These are phyloP conservation scores for Meandrusa payeni DNA, from an alignment of 2,888 invertebrate species.

Conservation along the genomic window DNA sequence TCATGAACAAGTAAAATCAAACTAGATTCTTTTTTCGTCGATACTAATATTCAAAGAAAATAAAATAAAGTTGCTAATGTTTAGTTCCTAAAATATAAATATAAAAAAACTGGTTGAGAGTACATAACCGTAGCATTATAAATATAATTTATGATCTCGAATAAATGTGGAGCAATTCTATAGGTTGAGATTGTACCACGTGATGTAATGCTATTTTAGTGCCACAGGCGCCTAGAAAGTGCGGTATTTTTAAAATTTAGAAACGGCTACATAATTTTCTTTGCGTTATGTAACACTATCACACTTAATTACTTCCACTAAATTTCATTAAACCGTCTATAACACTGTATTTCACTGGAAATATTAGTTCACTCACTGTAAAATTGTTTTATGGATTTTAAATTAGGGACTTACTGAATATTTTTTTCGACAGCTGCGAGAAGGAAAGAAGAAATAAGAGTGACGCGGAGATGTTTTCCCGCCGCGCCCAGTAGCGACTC, in stretches of 20 bases:
- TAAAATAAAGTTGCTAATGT: constrained; percentile 20
- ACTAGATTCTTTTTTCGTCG: constrained; percentile 33
- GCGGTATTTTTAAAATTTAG: constrained; percentile 80
- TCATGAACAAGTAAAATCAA: constrained; percentile 36
- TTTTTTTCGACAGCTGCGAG: constrained; percentile 77
- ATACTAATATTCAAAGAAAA: constrained; percentile 8
- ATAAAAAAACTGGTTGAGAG: constrained; percentile 23
- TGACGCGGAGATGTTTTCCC: constrained; percentile 81
- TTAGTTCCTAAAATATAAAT: constrained; percentile 11
- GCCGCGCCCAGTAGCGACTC: constrained; percentile 79
- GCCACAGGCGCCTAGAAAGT: constrained; percentile 74
- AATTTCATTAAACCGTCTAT: constrained; percentile 45
- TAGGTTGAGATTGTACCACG: constrained; percentile 75
- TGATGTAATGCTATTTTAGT: constrained; percentile 76
- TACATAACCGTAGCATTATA: constrained; percentile 10
- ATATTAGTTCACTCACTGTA: constrained; percentile 56
- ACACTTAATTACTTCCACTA: constrained; percentile 63
- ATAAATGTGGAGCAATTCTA: constrained; percentile 76
- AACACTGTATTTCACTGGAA: constrained; percentile 61
- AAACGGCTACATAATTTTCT: constrained; percentile 50
- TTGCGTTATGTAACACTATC: constrained; percentile 76
- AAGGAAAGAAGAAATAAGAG: constrained; percentile 81
- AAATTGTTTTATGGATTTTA: constrained; percentile 48
- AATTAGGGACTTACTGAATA: constrained; percentile 68
- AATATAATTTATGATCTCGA: constrained; percentile 46